Evolutionary conservation across 1,140 invertebrate species (phyloP).

Genomic region (Drosophila lacteicornis): DNA sequence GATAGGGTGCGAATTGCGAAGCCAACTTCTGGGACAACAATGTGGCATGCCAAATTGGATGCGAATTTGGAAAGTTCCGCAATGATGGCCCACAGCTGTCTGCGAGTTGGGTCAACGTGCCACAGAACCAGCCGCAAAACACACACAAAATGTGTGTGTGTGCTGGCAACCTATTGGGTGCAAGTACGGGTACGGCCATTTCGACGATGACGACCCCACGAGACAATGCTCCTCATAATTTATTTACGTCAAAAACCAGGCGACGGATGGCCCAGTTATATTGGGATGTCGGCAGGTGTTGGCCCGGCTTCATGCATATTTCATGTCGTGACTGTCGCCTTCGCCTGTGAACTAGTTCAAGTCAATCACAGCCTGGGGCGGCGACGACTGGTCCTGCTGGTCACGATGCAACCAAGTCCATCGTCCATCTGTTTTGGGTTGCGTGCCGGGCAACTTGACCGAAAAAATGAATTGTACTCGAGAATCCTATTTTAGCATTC

Average conservation of each 20-base stretch:
- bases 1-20: conserved; percentile 39
- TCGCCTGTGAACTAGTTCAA: conserved; percentile 73
- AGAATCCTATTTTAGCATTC: conserved; percentile 49
- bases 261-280: conserved; percentile 37
- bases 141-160: conserved; percentile 1
- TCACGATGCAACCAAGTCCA: conserved; percentile 34
- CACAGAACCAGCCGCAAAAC: conserved; percentile 32
- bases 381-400: conserved; percentile 43
- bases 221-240: conserved; percentile 61
- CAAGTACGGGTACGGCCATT: conserved; percentile 22
- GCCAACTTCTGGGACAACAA: conserved; percentile 46
- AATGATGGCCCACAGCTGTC: conserved; percentile 41
- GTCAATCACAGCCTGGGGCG: conserved; percentile 66
- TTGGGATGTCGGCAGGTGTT: conserved; percentile 37
- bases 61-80: conserved; percentile 58
- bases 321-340: conserved; percentile 40
- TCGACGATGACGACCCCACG: conserved; percentile 34
- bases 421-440: conserved; percentile 30
- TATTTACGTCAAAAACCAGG: conserved; percentile 37
- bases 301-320: conserved; percentile 8
- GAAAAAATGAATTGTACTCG: conserved; percentile 54
- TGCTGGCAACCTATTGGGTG: conserved; percentile 20
- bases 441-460: conserved; percentile 67
- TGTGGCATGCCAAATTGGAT: conserved; percentile 53
- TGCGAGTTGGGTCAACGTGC: conserved; percentile 61